A percentile compares a stretch with the other conserved stretches of the same genome.
Conservation (phyloP, 2,113 vertebrate genomes). For the Dolichotis patagonum region DNA sequence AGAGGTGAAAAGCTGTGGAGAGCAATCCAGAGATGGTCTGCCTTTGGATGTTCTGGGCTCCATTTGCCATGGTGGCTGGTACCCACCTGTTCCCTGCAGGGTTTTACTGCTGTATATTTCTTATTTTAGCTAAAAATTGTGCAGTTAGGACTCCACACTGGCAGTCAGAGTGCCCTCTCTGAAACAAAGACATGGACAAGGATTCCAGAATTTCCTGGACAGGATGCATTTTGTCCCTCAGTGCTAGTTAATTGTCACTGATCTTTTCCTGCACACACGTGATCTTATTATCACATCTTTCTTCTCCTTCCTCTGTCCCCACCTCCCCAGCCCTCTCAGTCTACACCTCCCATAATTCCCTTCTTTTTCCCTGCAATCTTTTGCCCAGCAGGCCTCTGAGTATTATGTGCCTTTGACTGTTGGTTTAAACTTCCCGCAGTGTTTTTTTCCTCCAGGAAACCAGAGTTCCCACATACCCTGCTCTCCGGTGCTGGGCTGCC, state of each 20-base stretch:
- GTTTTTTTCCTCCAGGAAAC: conserved; percentile 24
- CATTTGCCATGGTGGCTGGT: not conserved
- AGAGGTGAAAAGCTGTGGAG: not conserved
- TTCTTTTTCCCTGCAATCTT: not conserved
- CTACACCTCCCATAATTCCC: not conserved
- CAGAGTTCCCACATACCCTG: not conserved
- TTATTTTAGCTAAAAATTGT: not conserved
- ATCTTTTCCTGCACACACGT: not conserved
- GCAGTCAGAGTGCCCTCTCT: not conserved
- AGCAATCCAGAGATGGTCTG: not conserved
- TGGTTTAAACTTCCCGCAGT: not conserved
- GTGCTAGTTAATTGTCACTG: not conserved
- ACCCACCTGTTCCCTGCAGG: not conserved
- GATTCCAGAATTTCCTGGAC: not conserved
- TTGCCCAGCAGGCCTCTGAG: not conserved
- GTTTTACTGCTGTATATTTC: not conserved
- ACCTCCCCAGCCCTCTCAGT: not conserved
- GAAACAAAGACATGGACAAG: not conserved
- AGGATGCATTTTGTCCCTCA: not conserved
- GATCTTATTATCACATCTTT: not conserved
- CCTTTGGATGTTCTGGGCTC: not conserved
- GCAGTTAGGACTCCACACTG: not conserved
- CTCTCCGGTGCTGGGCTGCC: conserved; percentile 86
- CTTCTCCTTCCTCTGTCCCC: not conserved
- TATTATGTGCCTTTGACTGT: not conserved